Evolutionary conservation across 2,113 vertebrate genomes (phyloP).

Genomic region (Ptychochromis oligacanthus): DNA sequence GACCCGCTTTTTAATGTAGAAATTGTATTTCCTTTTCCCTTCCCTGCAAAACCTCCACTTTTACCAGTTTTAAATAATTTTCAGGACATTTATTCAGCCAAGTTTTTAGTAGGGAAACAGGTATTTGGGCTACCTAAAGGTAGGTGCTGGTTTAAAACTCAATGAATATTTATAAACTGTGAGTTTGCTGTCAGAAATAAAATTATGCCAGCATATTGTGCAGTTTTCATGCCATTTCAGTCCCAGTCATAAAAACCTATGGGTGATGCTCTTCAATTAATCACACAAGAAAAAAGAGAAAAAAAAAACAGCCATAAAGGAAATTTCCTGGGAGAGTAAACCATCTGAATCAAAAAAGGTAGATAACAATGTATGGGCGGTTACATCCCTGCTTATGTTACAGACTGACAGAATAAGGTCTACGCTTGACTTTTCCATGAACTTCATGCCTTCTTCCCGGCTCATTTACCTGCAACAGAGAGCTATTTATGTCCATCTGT

Average conservation of each 20-base stretch:
- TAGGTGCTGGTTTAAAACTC: slow-evolving; percentile 1
- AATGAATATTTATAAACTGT: background rate
- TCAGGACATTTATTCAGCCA: background rate
- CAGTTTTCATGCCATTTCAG: background rate
- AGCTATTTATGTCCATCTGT: slow-evolving; percentile 60
- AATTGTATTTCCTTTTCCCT: too few species aligned
- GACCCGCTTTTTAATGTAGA: too few species aligned
- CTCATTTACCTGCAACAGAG: slow-evolving; percentile 77
- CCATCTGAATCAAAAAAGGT: background rate
- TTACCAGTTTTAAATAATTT: background rate
- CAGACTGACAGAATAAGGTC: slow-evolving; percentile 21
- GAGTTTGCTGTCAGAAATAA: background rate
- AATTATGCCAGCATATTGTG: background rate
- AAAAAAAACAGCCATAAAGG: too few species aligned
- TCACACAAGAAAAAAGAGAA: background rate
- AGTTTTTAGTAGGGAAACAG: background rate
- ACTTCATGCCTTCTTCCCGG: slow-evolving; percentile 49
- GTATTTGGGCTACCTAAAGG: background rate
- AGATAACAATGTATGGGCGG: slow-evolving; percentile 6
- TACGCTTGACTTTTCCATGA: slow-evolving; percentile 66
- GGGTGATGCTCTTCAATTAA: background rate
- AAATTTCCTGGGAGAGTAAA: background rate
- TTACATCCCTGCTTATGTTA: slow-evolving; percentile 19
- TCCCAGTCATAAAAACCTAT: background rate
- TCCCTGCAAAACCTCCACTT: too few species aligned